Percentiles rank a stretch among this genome's conserved stretches.
Conservation (phyloP, 64 coral and sea anemone species). For the Montipora capricornis region DNA sequence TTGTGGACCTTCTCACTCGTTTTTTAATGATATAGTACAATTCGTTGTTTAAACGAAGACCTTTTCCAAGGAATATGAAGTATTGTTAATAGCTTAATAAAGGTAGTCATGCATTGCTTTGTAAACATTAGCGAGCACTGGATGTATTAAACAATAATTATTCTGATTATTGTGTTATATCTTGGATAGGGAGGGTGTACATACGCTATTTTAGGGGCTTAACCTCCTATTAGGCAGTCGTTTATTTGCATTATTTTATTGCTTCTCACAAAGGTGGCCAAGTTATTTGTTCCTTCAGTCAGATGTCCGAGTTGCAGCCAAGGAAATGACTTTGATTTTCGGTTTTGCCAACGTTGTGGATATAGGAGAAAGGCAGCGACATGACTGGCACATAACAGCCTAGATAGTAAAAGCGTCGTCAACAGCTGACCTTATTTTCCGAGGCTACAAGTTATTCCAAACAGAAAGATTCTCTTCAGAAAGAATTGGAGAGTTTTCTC, state of each 20-base stretch:
- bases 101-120: slow-evolving; percentile 1
- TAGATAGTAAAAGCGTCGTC: neutral
- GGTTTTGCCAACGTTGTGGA: slow-evolving; percentile 39
- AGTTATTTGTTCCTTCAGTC: slow-evolving; percentile 4
- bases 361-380: slow-evolving; percentile 30
- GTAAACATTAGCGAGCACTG: neutral
- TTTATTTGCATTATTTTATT: neutral
- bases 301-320: slow-evolving; percentile 42
- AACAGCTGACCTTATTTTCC: slow-evolving; percentile 6
- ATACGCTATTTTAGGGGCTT: neutral
- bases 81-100: slow-evolving; percentile 7
- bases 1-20: slow-evolving; percentile 27
- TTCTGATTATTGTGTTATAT: slow-evolving; percentile 1
- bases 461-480: slow-evolving; percentile 36
- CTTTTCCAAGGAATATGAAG: neutral
- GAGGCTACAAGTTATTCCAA: slow-evolving; percentile 22
- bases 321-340: slow-evolving; percentile 57
- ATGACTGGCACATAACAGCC: neutral
- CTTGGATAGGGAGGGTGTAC: neutral
- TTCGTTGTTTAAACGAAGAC: neutral
- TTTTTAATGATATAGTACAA: neutral
- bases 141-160: neutral
- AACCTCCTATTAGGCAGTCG: neutral
- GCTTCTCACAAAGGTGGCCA: slow-evolving; percentile 10
- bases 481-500: slow-evolving; percentile 27